phyloP scores from a whole-genome alignment of 2,888 invertebrate species.

The Epirrhoe tristata region DNA sequence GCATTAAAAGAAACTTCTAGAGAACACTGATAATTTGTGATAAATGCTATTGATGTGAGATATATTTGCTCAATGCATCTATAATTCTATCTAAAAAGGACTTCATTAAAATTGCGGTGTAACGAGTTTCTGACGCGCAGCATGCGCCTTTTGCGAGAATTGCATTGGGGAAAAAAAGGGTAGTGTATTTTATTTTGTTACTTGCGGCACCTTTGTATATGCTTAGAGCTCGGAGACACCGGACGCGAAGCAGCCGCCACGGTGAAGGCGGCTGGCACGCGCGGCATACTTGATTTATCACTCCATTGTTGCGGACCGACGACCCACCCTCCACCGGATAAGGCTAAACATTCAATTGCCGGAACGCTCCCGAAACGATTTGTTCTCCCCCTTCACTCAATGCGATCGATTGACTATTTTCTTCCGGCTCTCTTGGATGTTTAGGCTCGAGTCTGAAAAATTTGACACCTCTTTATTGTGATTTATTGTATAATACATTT shows the following conservation, averaged over 20 bases:
- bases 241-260: slow-evolving; percentile 58
- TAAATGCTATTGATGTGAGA: no score
- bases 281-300: slow-evolving; percentile 84
- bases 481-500: slow-evolving; percentile 10
- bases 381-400: slow-evolving; percentile 65
- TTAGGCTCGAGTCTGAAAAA: slow-evolving; percentile 48
- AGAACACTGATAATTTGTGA: no score
- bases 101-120: slow-evolving; percentile 36
- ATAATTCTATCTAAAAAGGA: slow-evolving; percentile 9
- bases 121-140: slow-evolving; percentile 30
- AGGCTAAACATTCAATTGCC: slow-evolving; percentile 83
- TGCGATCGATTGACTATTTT: slow-evolving; percentile 74
- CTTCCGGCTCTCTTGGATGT: slow-evolving; percentile 57
- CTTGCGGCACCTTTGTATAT: slow-evolving; percentile 72
- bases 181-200: slow-evolving; percentile 48
- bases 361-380: slow-evolving; percentile 80
- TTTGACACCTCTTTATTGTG: slow-evolving; percentile 33
- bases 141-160: slow-evolving; percentile 35
- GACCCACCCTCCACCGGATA: slow-evolving; percentile 79
- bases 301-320: slow-evolving; percentile 81
- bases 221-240: slow-evolving; percentile 55
- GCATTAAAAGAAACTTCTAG: no score
- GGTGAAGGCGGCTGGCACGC: slow-evolving; percentile 68
- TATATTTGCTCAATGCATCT: no score
- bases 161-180: slow-evolving; percentile 43